Conservation (phyloP, 2,888 invertebrate genomes). For the Allacma fusca region DNA sequence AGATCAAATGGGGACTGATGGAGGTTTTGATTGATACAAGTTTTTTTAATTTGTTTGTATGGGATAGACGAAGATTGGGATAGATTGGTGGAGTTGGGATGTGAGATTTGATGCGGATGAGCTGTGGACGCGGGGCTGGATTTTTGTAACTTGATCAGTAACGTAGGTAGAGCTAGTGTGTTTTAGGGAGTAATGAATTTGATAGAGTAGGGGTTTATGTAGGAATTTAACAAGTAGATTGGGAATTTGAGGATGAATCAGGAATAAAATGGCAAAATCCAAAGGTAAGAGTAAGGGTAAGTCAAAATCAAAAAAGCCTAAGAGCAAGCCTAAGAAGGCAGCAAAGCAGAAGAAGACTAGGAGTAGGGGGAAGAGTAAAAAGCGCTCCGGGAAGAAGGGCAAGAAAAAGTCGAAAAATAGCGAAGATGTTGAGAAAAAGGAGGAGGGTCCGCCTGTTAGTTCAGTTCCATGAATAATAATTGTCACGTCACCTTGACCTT, state of each 20-base stretch:
- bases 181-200: too few relatives aligned
- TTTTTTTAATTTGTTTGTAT: too few relatives aligned
- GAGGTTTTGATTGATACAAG: too few relatives aligned
- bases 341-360: conserved; percentile 26
- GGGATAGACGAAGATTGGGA: too few relatives aligned
- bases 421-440: not conserved
- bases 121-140: too few relatives aligned
- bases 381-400: not conserved
- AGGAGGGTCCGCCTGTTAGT: conserved; percentile 23
- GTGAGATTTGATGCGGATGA: too few relatives aligned
- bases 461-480: not conserved
- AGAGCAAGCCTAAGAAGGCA: conserved; percentile 17
- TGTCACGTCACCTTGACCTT: not conserved
- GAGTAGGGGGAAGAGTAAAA: conserved; percentile 6
- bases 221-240: not conserved
- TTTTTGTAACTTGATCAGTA: too few relatives aligned
- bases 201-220: too few relatives aligned
- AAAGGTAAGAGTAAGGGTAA: not conserved
- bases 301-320: not conserved
- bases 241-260: not conserved
- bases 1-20: too few relatives aligned
- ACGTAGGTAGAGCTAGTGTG: too few relatives aligned
- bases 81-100: too few relatives aligned
- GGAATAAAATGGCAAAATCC: not conserved
- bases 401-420: conserved; percentile 14